Percentiles rank a stretch among this genome's conserved stretches.
Conservation (phyloP, 2,888 invertebrate genomes). For the Opisthograptis luteolata region DNA sequence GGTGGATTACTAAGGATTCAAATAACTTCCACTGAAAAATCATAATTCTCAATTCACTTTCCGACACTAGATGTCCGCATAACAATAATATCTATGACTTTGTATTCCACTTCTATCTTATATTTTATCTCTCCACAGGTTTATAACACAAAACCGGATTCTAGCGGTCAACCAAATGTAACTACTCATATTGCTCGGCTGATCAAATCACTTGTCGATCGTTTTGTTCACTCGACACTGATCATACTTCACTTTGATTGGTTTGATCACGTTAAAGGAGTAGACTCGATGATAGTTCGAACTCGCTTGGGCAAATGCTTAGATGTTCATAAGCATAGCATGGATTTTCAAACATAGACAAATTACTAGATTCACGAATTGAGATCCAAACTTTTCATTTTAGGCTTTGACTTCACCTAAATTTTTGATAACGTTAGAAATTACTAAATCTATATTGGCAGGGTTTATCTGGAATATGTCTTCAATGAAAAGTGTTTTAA, state of each 20-base stretch:
- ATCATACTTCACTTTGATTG: slow-evolving; percentile 73
- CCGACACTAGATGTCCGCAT: slow-evolving; percentile 61
- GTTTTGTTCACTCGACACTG: slow-evolving; percentile 74
- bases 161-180: slow-evolving; percentile 84
- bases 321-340: slow-evolving; percentile 67
- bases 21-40: background rate
- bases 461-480: slow-evolving; percentile 55
- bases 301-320: slow-evolving; percentile 72
- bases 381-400: slow-evolving; percentile 65
- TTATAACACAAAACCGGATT: slow-evolving; percentile 84
- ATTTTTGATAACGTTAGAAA: slow-evolving; percentile 35
- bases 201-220: slow-evolving; percentile 75
- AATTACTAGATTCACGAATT: slow-evolving; percentile 37
- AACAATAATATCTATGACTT: slow-evolving; percentile 50
- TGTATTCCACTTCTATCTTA: slow-evolving; percentile 78
- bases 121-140: slow-evolving; percentile 83
- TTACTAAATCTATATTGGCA: slow-evolving; percentile 54
- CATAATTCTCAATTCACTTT: slow-evolving; percentile 52
- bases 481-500: slow-evolving; percentile 70
- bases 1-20: background rate
- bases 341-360: slow-evolving; percentile 60
- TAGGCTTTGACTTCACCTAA: slow-evolving; percentile 57
- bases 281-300: slow-evolving; percentile 67
- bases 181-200: slow-evolving; percentile 80
- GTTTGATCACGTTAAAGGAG: slow-evolving; percentile 72